phyloP scores from a whole-genome alignment of 2,888 invertebrate genomes.

The Cataglyphis albicans region DNA sequence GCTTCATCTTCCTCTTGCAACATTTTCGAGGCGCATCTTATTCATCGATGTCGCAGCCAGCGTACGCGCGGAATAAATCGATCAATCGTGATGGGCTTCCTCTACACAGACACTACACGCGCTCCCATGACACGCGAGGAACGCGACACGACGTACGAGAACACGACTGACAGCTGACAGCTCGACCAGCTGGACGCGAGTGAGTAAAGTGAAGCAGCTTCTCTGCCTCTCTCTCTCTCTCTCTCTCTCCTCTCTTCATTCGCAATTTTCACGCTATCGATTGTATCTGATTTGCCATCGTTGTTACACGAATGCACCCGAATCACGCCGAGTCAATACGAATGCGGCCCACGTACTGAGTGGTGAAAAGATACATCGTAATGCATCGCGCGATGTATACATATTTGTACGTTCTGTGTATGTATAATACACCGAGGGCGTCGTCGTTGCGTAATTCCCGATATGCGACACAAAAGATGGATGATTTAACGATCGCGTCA shows the following conservation, averaged over 20 bases:
- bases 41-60: constrained; percentile 63
- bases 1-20: constrained; percentile 83
- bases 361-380: constrained; percentile 53
- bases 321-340: constrained; percentile 57
- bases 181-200: constrained; percentile 58
- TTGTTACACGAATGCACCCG: constrained; percentile 50
- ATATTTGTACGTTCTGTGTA: background rate
- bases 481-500: constrained; percentile 54
- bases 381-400: background rate
- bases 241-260: background rate
- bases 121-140: constrained; percentile 62
- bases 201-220: constrained; percentile 26
- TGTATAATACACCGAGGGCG: constrained; percentile 38
- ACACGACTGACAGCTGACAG: constrained; percentile 65
- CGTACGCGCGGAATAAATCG: constrained; percentile 11
- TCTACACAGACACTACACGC: constrained; percentile 55
- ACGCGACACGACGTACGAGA: constrained; percentile 61
- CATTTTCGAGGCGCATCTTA: constrained; percentile 81
- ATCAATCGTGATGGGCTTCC: constrained; percentile 9
- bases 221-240: background rate
- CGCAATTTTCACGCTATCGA: constrained; percentile 68
- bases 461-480: constrained; percentile 8
- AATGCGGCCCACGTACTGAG: constrained; percentile 47
- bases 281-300: constrained; percentile 66
- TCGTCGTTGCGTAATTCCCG: constrained; percentile 61